phyloP scores from a whole-genome alignment of 2,888 invertebrate species.

The Cremastinae sp. region DNA sequence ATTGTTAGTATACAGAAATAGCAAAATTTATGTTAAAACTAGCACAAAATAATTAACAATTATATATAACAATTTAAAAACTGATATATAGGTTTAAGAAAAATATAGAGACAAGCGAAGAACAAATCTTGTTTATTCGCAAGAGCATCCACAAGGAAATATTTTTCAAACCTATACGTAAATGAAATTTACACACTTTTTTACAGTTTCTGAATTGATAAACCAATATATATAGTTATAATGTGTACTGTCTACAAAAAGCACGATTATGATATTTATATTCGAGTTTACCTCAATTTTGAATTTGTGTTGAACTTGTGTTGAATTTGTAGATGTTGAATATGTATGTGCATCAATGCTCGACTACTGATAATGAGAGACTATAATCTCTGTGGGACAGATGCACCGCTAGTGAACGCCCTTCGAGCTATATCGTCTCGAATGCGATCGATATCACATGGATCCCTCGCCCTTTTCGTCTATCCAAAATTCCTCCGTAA shows the following conservation, averaged over 20 bases:
- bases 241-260: constrained; percentile 65
- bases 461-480: constrained; percentile 33
- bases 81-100: too few species aligned
- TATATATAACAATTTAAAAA: too few species aligned
- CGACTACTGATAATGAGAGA: constrained; percentile 64
- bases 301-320: too few species aligned
- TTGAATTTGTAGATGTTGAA: constrained; percentile 5
- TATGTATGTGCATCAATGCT: constrained; percentile 64
- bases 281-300: too few species aligned
- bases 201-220: constrained; percentile 61
- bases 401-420: constrained; percentile 63
- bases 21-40: too few species aligned
- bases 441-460: constrained; percentile 61
- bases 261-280: too few species aligned
- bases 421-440: constrained; percentile 59
- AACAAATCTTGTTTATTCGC: too few species aligned
- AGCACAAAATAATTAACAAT: too few species aligned
- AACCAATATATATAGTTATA: constrained; percentile 66
- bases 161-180: constrained; percentile 11
- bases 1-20: too few species aligned
- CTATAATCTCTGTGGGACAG: constrained; percentile 68
- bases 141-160: constrained; percentile 39
- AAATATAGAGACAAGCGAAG: too few species aligned
- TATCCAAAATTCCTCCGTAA: neutral
- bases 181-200: neutral